Evolutionary conservation across 1,140 invertebrate genomes (phyloP), one percentile per base, ranked within the genome.

Genomic region (Ditylenchus dipsaci): DNA sequence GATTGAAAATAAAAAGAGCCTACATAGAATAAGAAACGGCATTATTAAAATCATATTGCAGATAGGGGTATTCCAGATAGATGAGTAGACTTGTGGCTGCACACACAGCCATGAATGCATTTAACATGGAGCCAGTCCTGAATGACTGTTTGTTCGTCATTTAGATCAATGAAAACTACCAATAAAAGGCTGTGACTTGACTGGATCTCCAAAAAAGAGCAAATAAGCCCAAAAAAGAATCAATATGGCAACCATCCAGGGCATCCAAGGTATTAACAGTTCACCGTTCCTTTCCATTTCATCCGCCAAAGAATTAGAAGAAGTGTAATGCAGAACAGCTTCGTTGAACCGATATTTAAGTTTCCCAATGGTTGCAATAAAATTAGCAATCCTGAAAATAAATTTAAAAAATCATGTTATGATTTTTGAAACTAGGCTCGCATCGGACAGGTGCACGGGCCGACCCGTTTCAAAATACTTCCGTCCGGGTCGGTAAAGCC

Each of bases 211-310:
- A 9, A 45, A 58, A 17, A 43, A 49, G 64, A 78, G 60, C 77
- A 79, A 27, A 73, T 68, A 15, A 74, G 30, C 49, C 72, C 70
- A 66, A 58, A 79, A 79, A 11, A 69, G 61, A 29, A 80, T 66
- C 8, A 79, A 66, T 30, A 78, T 59, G n/a, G 74, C 47, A 0
- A 76, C 66, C 61, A 78, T 77, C 72, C 72, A 79, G 1, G 77
- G 77, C 72, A 79, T 79, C 76, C 76, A 79, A 19, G 77, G 77
- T 45, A 79, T 63, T 45, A 79, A 53, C 7, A 76, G 76, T 26
- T 71, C 78, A 33, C 77, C 77, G 68, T 79, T 79, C 43, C 78
- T 42, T 49, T 79, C 78, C 77, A 79, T 79, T 47, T 79, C 77
- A 23, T 75, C 69, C 49, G 77, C 68, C 26, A 79, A 56, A 56